Conservation (phyloP, 1,140 invertebrate genomes). For the Heterodera schachtii region DNA sequence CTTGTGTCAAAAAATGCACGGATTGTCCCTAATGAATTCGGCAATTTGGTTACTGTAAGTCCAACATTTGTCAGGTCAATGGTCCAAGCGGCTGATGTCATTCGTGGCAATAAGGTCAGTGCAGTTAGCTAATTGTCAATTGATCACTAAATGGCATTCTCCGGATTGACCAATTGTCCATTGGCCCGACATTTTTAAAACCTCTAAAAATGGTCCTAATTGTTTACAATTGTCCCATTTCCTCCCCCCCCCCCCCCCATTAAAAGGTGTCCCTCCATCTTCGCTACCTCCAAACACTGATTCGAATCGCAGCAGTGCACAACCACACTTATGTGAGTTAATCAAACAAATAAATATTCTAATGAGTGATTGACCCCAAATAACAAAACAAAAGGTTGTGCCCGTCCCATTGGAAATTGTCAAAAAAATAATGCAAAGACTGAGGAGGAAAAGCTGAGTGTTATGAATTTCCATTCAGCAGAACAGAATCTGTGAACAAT, state of each 20-base stretch:
- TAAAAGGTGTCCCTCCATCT: constrained; percentile 53
- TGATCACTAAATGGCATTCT: too few relatives aligned
- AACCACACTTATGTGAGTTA: constrained; percentile 71
- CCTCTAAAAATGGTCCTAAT: too few relatives aligned
- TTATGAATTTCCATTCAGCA: too few relatives aligned
- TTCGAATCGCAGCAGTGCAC: constrained; percentile 69
- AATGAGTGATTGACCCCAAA: neutral
- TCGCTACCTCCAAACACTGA: constrained; percentile 67
- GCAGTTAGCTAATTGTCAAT: too few relatives aligned
- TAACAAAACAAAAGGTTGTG: constrained; percentile 28
- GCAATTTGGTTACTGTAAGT: too few relatives aligned
- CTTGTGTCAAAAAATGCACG: too few relatives aligned
- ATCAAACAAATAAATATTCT: constrained; percentile 44
- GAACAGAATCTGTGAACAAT: too few relatives aligned
- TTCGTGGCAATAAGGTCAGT: constrained; percentile 68
- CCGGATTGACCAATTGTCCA: too few relatives aligned
- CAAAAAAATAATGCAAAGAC: constrained; percentile 33
- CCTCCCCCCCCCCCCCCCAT: constrained; percentile 59
- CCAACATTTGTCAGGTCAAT: constrained; percentile 68
- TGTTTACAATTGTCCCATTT: constrained; percentile 10
- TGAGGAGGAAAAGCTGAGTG: constrained; percentile 23
- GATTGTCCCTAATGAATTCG: too few relatives aligned
- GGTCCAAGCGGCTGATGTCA: constrained; percentile 84
- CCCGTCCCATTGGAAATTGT: constrained; percentile 53
- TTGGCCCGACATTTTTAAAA: too few relatives aligned